phyloP scores from a whole-genome alignment of 2,113 vertebrate genomes.

The Corydoras sp. region DNA sequence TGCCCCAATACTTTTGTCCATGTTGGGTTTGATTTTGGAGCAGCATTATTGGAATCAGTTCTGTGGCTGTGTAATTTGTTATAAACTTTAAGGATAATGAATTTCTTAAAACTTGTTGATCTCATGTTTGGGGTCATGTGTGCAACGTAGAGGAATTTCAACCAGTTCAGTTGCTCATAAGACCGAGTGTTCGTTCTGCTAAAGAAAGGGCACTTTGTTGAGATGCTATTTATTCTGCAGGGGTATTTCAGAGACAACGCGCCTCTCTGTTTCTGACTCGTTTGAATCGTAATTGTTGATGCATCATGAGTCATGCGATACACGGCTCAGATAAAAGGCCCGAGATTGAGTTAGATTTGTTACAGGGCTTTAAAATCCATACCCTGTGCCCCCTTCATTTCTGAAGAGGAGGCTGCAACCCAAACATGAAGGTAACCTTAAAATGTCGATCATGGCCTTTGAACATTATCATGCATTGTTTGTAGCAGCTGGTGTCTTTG shows the following conservation, averaged over 20 bases:
- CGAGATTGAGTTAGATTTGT: slow-evolving; percentile 8
- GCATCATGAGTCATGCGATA: neutral
- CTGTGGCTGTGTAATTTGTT: no score
- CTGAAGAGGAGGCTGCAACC: neutral
- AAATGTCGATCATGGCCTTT: neutral
- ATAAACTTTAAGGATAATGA: no score
- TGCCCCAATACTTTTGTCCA: no score
- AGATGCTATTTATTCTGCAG: slow-evolving; percentile 19
- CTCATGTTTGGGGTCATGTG: no score
- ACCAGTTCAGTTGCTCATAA: slow-evolving; percentile 7
- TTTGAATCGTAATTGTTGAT: neutral
- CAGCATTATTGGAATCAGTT: no score
- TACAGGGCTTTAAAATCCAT: neutral
- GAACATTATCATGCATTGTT: neutral
- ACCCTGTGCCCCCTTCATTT: neutral
- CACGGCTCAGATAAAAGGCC: neutral
- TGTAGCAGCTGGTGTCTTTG: neutral
- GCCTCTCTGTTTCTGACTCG: slow-evolving; percentile 2
- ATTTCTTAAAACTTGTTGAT: no score
- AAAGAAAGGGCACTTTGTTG: slow-evolving; percentile 32
- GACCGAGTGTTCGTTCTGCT: neutral
- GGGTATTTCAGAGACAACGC: slow-evolving; percentile 10
- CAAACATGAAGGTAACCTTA: slow-evolving; percentile 3
- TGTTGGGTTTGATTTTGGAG: no score
- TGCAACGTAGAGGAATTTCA: neutral